Conservation (phyloP, 2,113 vertebrate genomes). For the Malurus elegans region DNA sequence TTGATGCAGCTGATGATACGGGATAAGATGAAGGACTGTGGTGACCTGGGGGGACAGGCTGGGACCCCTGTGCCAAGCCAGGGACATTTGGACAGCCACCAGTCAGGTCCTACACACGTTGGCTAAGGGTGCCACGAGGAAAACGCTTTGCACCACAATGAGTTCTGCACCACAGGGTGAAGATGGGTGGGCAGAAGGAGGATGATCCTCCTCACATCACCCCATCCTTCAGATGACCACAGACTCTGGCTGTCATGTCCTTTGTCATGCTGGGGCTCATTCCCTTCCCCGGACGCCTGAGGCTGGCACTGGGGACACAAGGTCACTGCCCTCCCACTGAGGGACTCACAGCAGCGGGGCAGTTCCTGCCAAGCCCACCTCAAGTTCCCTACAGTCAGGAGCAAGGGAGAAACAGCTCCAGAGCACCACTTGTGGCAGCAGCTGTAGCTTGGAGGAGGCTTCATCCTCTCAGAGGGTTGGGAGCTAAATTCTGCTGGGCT, state of each 20-base stretch:
- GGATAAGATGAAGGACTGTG: neutral
- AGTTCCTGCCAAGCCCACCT: neutral
- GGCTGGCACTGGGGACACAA: neutral
- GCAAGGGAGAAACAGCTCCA: neutral
- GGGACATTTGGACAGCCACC: accelerated
- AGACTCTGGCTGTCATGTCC: neutral
- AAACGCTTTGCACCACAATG: neutral
- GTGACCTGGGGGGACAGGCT: neutral
- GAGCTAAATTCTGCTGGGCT: no score
- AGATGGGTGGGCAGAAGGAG: neutral
- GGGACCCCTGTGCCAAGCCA: neutral
- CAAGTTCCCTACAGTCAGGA: neutral
- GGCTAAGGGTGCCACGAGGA: neutral
- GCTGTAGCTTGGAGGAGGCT: neutral
- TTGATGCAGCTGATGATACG: neutral
- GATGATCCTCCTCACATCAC: neutral
- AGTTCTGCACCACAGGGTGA: neutral
- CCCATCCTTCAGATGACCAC: neutral
- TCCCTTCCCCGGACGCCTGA: no score
- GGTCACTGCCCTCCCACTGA: neutral
- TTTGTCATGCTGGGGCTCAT: neutral
- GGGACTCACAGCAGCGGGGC: accelerated
- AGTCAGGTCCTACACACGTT: accelerated
- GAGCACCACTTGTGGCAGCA: neutral
- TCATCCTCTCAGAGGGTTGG: no score